Evolutionary conservation across 2,113 vertebrate species (phyloP).

Genomic region (Pygathrix nemaeus): DNA sequence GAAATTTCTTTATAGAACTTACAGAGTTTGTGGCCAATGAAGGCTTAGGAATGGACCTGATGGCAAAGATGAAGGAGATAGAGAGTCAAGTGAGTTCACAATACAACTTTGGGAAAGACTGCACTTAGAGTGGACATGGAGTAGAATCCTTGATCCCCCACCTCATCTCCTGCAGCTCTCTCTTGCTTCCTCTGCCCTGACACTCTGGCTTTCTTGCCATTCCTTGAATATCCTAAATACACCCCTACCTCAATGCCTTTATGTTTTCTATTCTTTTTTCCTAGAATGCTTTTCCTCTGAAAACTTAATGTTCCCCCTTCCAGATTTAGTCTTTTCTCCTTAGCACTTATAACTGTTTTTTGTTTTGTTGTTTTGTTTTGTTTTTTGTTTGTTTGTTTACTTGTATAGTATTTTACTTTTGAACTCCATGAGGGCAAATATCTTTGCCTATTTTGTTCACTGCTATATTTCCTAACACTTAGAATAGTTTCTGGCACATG

Average conservation of each 20-base stretch:
- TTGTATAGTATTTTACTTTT: neutral
- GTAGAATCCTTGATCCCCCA: fast-evolving
- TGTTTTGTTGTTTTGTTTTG: neutral
- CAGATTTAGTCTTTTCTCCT: neutral
- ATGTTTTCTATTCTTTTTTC: neutral
- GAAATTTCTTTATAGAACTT: neutral
- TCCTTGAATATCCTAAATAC: neutral
- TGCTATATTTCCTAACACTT: neutral
- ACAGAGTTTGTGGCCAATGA: neutral
- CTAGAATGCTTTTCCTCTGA: neutral
- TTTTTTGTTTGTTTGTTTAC: neutral
- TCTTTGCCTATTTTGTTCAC: neutral
- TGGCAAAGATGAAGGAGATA: neutral
- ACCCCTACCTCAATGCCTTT: neutral
- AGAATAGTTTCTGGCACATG: neutral
- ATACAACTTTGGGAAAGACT: neutral
- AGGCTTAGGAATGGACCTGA: neutral
- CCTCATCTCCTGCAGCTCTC: neutral
- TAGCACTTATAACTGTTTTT: neutral
- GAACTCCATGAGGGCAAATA: neutral
- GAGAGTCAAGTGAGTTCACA: neutral
- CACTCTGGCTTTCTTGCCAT: neutral
- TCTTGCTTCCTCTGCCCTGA: neutral
- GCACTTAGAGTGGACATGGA: fast-evolving
- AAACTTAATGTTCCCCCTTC: neutral